Conservation (phyloP, 2,888 invertebrate species). For the Nymphalis polychloros region DNA sequence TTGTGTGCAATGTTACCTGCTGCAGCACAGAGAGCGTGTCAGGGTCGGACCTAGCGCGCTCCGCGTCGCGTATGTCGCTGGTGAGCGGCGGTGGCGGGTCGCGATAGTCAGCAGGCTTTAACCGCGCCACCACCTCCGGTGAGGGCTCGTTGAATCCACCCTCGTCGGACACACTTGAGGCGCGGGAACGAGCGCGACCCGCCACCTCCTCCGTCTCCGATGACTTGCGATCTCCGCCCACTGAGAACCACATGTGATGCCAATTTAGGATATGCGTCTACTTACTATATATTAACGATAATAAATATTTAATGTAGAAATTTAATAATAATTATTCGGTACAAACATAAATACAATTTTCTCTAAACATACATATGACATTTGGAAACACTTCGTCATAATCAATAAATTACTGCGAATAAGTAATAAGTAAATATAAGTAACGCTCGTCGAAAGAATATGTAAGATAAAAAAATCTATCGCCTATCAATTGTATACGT, state of each 20-base stretch:
- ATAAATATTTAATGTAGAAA: too few relatives aligned
- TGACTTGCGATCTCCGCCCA: conserved; percentile 75
- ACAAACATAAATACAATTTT: too few relatives aligned
- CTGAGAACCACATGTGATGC: conserved; percentile 46
- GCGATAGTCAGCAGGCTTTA: conserved; percentile 74
- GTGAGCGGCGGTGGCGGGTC: conserved; percentile 63
- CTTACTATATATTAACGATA: too few relatives aligned
- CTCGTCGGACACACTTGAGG: conserved; percentile 85
- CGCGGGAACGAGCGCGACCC: conserved; percentile 84
- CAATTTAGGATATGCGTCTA: neutral
- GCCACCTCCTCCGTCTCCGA: conserved; percentile 81
- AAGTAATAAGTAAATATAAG: too few relatives aligned
- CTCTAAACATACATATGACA: too few relatives aligned
- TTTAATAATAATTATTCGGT: too few relatives aligned
- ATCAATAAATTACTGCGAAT: too few relatives aligned
- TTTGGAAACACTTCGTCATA: too few relatives aligned
- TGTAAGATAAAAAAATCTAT: neutral
- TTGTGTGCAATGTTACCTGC: conserved; percentile 55
- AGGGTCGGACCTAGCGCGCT: conserved; percentile 70
- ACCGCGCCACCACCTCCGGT: conserved; percentile 85
- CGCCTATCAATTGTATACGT: neutral
- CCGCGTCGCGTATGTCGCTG: conserved; percentile 62
- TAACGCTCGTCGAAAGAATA: neutral
- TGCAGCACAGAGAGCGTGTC: conserved; percentile 76
- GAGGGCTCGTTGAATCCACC: conserved; percentile 88